phyloP scores from a whole-genome alignment of 30 jellyfish, hydroid and myxozoan species.

The Clytia hemisphaerica region DNA sequence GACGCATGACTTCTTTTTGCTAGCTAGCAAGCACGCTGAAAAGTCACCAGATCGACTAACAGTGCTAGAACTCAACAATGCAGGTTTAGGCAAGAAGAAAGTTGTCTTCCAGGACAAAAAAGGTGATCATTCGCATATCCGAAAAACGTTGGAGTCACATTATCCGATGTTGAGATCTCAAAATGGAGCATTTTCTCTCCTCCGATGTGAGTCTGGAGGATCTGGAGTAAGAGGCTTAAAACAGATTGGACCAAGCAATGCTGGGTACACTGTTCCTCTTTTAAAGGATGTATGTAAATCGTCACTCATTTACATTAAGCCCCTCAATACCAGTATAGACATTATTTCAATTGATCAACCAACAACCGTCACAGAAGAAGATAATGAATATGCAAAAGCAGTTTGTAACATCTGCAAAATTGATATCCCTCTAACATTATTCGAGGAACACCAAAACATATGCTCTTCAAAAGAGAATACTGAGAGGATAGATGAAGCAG shows the following conservation, averaged over 20 bases:
- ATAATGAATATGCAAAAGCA: background rate
- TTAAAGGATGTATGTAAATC: background rate
- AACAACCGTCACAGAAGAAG: background rate
- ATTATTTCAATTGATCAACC: background rate
- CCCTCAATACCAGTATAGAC: background rate
- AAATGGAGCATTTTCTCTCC: background rate
- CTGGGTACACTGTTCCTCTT: background rate
- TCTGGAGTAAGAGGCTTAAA: background rate
- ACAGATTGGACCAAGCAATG: background rate
- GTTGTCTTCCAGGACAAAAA: slow-evolving; percentile 13
- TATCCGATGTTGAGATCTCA: slow-evolving; percentile 1
- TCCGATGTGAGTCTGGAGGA: background rate
- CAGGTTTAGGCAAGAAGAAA: slow-evolving; percentile 31
- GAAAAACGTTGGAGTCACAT: background rate
- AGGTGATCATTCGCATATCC: slow-evolving; percentile 17
- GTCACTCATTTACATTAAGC: background rate
- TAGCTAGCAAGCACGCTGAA: slow-evolving; percentile 1
- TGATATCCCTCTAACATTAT: background rate
- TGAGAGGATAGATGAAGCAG: background rate
- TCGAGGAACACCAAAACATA: background rate
- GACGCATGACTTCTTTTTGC: slow-evolving; percentile 22
- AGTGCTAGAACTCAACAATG: background rate
- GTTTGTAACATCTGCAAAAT: background rate
- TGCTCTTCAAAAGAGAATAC: background rate
- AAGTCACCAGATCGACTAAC: slow-evolving; percentile 1